Evolutionary conservation across 2,797 vertebrate species (phyloP).

Genomic region (Chaenodraco wilsoni): DNA sequence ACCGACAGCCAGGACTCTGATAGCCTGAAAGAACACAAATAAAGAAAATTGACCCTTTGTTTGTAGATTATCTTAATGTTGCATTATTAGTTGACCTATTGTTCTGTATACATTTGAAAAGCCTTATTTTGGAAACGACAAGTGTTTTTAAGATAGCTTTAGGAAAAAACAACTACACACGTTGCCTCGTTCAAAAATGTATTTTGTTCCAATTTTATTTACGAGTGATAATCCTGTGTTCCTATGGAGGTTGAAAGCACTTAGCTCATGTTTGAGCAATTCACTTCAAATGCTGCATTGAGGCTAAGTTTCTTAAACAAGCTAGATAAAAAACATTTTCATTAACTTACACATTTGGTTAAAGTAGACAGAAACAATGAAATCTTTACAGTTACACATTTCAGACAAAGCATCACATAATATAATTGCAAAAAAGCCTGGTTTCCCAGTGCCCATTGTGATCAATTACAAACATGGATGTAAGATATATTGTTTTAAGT

Average conservation of each 20-base stretch:
- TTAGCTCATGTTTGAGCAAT: background rate
- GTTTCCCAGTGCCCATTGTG: background rate
- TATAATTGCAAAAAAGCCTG: background rate
- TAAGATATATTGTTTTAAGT: background rate
- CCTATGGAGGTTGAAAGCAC: background rate
- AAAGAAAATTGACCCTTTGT: background rate
- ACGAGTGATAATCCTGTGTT: background rate
- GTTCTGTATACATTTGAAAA: too few species aligned
- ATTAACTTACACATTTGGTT: background rate
- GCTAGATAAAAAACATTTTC: background rate
- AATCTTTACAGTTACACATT: background rate
- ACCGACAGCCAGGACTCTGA: slow-evolving; percentile 87
- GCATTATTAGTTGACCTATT: too few species aligned
- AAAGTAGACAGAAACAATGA: background rate
- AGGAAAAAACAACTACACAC: too few species aligned
- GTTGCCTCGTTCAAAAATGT: too few species aligned
- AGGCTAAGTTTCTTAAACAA: too few species aligned
- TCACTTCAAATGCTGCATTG: background rate
- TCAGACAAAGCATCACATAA: background rate
- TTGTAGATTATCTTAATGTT: too few species aligned
- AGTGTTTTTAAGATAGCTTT: too few species aligned
- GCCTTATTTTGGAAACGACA: too few species aligned
- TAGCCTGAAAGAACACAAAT: slow-evolving; percentile 82
- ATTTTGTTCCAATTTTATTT: too few species aligned
- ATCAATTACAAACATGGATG: background rate